Percentiles rank a stretch among this genome's conserved stretches.
Conservation (phyloP, 2,888 invertebrate genomes). For the Therioaphis trifolii region DNA sequence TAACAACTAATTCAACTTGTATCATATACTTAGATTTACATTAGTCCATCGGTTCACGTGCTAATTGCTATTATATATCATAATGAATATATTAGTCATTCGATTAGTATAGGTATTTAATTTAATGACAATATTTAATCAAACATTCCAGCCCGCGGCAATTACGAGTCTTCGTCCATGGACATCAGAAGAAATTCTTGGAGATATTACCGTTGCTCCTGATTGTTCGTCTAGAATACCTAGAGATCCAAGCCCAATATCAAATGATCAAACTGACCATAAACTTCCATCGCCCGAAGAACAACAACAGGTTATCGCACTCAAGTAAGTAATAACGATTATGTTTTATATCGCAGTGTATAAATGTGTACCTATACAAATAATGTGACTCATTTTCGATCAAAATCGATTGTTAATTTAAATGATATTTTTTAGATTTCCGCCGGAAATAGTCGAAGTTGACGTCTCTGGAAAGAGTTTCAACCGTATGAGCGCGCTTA, state of each 20-base stretch:
- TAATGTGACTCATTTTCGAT: neutral
- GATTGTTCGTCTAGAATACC: conserved; percentile 80
- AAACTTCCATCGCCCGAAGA: conserved; percentile 89
- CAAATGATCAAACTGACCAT: conserved; percentile 73
- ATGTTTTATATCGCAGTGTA: neutral
- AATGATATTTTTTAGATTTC: conserved; percentile 75
- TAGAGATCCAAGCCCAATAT: conserved; percentile 66
- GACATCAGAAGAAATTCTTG: conserved; percentile 85
- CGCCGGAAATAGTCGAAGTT: conserved; percentile 87
- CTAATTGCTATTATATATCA: neutral
- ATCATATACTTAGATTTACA: too few relatives aligned
- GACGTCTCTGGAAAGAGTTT: conserved; percentile 90
- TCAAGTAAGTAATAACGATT: conserved; percentile 75
- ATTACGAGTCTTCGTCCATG: conserved; percentile 84
- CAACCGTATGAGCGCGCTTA: conserved; percentile 86
- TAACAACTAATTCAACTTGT: too few relatives aligned
- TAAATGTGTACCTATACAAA: neutral
- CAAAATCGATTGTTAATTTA: neutral
- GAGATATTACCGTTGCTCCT: conserved; percentile 83
- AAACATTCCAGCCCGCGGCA: conserved; percentile 78
- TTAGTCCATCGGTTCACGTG: too few relatives aligned
- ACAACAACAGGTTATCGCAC: conserved; percentile 83
- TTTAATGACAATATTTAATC: conserved; percentile 1
- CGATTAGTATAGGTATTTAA: neutral
- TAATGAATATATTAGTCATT: neutral